Evolutionary conservation across 53 echinoderm and acorn worm species (phyloP), one percentile per base, ranked within the genome.

Genomic region (Arbacia lixula): DNA sequence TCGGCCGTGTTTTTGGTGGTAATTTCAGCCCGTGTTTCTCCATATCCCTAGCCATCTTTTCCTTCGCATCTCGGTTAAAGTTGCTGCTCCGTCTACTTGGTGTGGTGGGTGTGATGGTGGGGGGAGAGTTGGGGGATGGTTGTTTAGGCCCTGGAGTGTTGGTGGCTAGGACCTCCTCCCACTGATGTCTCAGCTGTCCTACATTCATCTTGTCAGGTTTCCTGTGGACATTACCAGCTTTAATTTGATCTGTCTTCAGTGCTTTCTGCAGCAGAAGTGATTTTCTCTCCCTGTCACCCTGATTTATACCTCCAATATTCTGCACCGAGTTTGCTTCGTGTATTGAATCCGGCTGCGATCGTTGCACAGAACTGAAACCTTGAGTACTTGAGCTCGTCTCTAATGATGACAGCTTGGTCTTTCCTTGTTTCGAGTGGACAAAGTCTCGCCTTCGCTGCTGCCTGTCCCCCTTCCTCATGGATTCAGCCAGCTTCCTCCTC

Each of bases 81-180:
- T n/a, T 43, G 43, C 14, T 42, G 43, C 42, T 24, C 28, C 69
- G 69, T 16, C 69, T 43, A 69, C 69, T 69, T 26, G 69, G 69
- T 69, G 69, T 69, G 16, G 69, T 21, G 14, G 42, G 27, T 4
- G 29, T 22, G 16, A 43, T 43, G n/a, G n/a, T n/a, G n/a, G n/a
- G n/a, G n/a, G n/a, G n/a, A n/a, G n/a, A n/a, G n/a, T n/a, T n/a
- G n/a, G n/a, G n/a, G n/a, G n/a, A n/a, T 27, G 40, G 40, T 21
- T 69, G 69, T 43, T 69, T 74, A 20, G 53, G 52, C 35, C n/a
- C 51, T 2, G 74, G 74, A 28, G 50, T 53, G 34, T 21, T 53
- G 3, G 74, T 52, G 53, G 74, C n/a, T 20, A 74, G 53, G 29
- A 74, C 53, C 35, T 74, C 69, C 35, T 74, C 69, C 74, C 74